These are phyloP conservation scores for Drosophila acutilabella DNA, from an alignment of 2,888 invertebrate species.

Conservation along the genomic window DNA sequence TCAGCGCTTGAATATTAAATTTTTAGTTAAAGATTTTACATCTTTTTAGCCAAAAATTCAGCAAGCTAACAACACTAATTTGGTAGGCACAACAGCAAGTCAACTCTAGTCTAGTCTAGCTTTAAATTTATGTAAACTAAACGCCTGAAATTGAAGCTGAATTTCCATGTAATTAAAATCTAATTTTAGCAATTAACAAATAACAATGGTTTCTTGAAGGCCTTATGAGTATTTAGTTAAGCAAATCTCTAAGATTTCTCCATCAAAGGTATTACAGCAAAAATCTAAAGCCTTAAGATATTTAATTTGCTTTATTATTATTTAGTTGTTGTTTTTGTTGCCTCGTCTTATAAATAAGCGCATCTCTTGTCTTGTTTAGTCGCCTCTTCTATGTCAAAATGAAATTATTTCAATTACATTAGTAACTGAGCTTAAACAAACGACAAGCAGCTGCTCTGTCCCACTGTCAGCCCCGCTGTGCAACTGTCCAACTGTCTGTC, in stretches of 20 bases:
- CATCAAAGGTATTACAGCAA: constrained; percentile 9
- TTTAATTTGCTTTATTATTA: not conserved
- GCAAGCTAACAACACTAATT: not conserved
- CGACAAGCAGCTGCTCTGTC: constrained; percentile 27
- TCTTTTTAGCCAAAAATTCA: too few relatives aligned
- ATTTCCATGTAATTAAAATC: too few relatives aligned
- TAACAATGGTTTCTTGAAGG: too few relatives aligned
- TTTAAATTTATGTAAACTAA: not conserved
- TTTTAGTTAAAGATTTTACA: too few relatives aligned
- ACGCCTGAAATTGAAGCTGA: too few relatives aligned
- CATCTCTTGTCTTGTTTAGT: constrained; percentile 42
- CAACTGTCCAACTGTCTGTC: not conserved
- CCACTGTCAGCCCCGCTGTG: not conserved
- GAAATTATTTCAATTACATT: constrained; percentile 77
- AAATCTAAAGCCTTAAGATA: not conserved
- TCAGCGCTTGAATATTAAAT: too few relatives aligned
- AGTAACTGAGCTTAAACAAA: constrained; percentile 58
- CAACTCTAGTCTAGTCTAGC: constrained; percentile 39
- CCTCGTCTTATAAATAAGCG: constrained; percentile 65
- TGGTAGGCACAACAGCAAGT: constrained; percentile 47
- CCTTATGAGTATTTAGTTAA: not conserved
- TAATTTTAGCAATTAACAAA: too few relatives aligned
- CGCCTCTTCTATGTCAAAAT: constrained; percentile 66
- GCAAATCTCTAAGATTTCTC: not conserved
- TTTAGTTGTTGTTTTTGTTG: constrained; percentile 36